Evolutionary conservation across 35 echinoderm and acorn worm genomes (phyloP).

Genomic region (Apostichopus japonicus): DNA sequence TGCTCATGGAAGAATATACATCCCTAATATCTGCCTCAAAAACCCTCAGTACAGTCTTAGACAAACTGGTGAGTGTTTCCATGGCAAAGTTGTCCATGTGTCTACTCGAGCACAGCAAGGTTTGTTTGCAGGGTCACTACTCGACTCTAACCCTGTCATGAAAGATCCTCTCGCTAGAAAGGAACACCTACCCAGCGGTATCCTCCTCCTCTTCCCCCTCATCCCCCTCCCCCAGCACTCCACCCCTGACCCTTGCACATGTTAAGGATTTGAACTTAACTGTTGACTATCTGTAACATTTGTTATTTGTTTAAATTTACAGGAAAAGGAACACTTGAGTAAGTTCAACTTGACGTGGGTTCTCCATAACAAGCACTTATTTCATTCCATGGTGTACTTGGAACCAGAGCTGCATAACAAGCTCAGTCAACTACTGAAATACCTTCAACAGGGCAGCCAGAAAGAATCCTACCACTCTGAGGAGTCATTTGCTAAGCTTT

Average conservation of each 20-base stretch:
- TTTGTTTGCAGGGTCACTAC: no score
- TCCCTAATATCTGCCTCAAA: constrained; percentile 88
- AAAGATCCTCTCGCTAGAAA: no score
- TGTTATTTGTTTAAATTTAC: background rate
- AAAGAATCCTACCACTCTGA: constrained; percentile 80
- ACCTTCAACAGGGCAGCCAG: constrained; percentile 71
- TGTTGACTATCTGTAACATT: no score
- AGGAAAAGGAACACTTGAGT: constrained; percentile 97
- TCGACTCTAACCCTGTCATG: no score
- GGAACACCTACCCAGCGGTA: no score
- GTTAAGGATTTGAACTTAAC: no score
- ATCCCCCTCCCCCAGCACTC: no score
- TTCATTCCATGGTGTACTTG: constrained; percentile 90
- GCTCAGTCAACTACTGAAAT: constrained; percentile 72
- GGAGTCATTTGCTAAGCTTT: constrained; percentile 77
- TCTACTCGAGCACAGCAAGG: no score
- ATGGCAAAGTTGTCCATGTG: no score
- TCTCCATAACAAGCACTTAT: constrained; percentile 97
- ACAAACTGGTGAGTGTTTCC: constrained; percentile 76
- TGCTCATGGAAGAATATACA: constrained; percentile 96
- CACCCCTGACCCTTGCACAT: no score
- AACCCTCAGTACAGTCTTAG: constrained; percentile 77
- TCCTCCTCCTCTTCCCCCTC: no score
- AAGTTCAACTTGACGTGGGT: constrained; percentile 97
- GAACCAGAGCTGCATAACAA: constrained; percentile 82